Evolutionary conservation across 2,797 vertebrate species (phyloP).

Genomic region (Hippopotamyrus pictus): DNA sequence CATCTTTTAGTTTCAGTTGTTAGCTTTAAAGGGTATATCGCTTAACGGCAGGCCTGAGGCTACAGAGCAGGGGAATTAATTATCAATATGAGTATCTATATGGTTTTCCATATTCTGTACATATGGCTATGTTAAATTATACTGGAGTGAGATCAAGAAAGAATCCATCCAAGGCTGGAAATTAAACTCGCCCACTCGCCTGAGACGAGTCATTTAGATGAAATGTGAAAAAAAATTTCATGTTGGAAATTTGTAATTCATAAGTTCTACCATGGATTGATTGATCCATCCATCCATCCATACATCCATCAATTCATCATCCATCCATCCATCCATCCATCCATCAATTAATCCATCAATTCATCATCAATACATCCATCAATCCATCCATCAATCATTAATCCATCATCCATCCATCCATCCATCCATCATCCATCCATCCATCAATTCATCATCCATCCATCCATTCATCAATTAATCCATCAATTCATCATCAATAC

Average conservation of each 20-base stretch:
- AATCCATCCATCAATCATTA: too few species aligned
- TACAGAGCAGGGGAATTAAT: neutral
- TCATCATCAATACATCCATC: too few species aligned
- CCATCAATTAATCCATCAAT: too few species aligned
- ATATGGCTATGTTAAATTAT: neutral
- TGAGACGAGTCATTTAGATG: neutral
- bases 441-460: neutral
- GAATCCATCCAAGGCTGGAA: neutral
- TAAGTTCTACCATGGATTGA: neutral
- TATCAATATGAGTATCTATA: neutral
- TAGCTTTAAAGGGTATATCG: neutral
- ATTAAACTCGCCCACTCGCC: neutral
- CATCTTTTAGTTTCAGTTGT: neutral
- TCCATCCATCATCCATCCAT: neutral
- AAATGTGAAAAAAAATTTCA: neutral
- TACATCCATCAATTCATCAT: too few species aligned
- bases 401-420: neutral
- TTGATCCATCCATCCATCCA: neutral
- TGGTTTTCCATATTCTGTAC: neutral
- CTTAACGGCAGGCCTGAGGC: neutral
- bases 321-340: too few species aligned
- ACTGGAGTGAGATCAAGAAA: neutral
- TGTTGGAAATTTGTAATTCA: neutral
- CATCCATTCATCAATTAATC: neutral
- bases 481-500: too few species aligned